Evolutionary conservation across 2,113 vertebrate species (phyloP).

Genomic region (Rhabdomys dilectus): DNA sequence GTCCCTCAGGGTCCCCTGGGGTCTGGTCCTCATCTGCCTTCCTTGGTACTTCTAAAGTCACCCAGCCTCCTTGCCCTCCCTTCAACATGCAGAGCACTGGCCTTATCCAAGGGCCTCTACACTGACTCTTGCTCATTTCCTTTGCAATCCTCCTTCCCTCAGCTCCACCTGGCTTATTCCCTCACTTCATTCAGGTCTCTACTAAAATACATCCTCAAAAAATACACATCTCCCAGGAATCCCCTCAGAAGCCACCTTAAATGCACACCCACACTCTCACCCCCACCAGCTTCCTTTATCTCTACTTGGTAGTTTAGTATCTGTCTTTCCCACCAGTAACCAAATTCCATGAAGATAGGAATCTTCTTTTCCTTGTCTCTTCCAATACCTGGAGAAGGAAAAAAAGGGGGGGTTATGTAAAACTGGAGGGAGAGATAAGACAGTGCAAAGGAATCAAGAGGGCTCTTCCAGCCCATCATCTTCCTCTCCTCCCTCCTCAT

Average conservation of each 20-base stretch:
- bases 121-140: background rate
- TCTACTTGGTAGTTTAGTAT: background rate
- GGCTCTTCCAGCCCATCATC: background rate
- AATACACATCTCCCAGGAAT: background rate
- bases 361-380: background rate
- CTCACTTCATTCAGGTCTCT: background rate
- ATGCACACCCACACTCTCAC: background rate
- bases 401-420: background rate
- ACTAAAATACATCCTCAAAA: background rate
- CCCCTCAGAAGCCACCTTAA: background rate
- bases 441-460: background rate
- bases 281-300: background rate
- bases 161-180: background rate
- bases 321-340: background rate
- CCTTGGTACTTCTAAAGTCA: background rate
- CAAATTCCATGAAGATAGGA: background rate
- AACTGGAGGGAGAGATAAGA: fast-evolving
- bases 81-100: too few relatives aligned
- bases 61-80: background rate
- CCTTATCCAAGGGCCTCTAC: background rate
- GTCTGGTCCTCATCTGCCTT: background rate
- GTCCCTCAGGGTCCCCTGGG: background rate
- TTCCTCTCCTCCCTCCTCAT: background rate
- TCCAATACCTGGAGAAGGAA: background rate
- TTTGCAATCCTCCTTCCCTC: background rate